Conservation (phyloP, 2,888 invertebrate species). For the Calliphora vomitoria region DNA sequence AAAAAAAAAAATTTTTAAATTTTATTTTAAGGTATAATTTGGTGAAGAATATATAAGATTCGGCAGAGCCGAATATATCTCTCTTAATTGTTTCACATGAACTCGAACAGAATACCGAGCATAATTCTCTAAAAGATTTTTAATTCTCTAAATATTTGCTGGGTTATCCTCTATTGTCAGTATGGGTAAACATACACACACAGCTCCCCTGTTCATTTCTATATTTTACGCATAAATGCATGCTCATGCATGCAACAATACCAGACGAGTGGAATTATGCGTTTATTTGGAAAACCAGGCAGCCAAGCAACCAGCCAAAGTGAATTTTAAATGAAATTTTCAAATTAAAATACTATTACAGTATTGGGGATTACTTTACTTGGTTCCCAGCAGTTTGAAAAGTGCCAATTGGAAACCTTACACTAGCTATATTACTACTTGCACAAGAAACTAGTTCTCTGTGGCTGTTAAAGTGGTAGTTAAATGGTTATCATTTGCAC, state of each 20-base stretch:
- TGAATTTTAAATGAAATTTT: conserved; percentile 72
- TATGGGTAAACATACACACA: background rate
- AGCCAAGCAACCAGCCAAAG: conserved; percentile 59
- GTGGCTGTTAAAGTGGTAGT: too few species aligned
- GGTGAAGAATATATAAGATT: too few species aligned
- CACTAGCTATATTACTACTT: too few species aligned
- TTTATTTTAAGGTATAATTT: too few species aligned
- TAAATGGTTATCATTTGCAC: too few species aligned
- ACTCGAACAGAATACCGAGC: too few species aligned
- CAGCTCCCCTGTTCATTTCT: background rate
- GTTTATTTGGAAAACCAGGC: conserved; percentile 50
- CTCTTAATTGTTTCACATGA: too few species aligned
- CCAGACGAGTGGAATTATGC: conserved; percentile 55
- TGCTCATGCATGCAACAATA: conserved; percentile 59
- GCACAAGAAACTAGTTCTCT: too few species aligned
- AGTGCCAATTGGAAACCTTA: too few species aligned
- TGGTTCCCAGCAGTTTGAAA: background rate
- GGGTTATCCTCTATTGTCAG: background rate
- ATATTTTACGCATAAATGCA: conserved; percentile 57
- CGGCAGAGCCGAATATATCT: too few species aligned
- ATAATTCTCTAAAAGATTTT: too few species aligned
- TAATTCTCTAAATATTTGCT: background rate
- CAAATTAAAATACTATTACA: conserved; percentile 64
- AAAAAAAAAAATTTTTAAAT: too few species aligned
- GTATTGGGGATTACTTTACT: conserved; percentile 42